Evolutionary conservation across 2,113 vertebrate genomes (phyloP).

Genomic region (Scomber japonicus): DNA sequence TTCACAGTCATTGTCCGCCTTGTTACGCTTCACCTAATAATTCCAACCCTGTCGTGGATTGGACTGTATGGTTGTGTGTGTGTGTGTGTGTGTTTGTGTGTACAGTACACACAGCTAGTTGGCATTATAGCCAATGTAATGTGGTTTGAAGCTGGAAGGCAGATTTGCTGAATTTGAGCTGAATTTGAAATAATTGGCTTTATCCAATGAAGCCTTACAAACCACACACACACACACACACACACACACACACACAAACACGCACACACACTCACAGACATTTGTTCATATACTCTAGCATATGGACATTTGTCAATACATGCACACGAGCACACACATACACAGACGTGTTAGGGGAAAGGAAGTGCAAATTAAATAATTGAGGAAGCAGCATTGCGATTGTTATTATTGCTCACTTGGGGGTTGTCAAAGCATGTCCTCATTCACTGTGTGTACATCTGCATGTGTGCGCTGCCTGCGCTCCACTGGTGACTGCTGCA

Average conservation of each 20-base stretch:
- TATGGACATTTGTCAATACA: slow-evolving; percentile 10
- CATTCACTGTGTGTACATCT: slow-evolving; percentile 36
- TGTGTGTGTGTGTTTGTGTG: slow-evolving; percentile 35
- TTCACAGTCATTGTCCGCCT: slow-evolving; percentile 70
- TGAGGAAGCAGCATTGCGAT: slow-evolving; percentile 57
- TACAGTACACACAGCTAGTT: slow-evolving; percentile 1
- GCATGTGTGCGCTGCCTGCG: slow-evolving; percentile 19
- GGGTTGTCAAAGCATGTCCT: slow-evolving; percentile 69
- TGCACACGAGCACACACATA: slow-evolving; percentile 9
- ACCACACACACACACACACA: not conserved
- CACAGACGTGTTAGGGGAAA: not conserved
- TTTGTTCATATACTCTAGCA: not conserved
- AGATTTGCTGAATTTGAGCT: slow-evolving; percentile 63
- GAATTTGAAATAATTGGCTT: slow-evolving; percentile 72
- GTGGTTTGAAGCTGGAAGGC: slow-evolving; percentile 56
- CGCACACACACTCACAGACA: not conserved
- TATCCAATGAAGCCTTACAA: slow-evolving; percentile 33
- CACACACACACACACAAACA: not conserved
- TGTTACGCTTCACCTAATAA: slow-evolving; percentile 72
- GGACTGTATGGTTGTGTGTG: slow-evolving; percentile 42
- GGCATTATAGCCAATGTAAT: slow-evolving; percentile 56
- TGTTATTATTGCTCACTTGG: slow-evolving; percentile 69
- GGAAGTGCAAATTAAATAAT: slow-evolving; percentile 66
- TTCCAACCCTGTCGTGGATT: slow-evolving; percentile 63
- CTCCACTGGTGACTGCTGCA: slow-evolving; percentile 43